A percentile compares a stretch with the other conserved stretches of the same genome.
phyloP scores from a whole-genome alignment of 92 coral and sea anemone genomes.

The Porites lobata region DNA sequence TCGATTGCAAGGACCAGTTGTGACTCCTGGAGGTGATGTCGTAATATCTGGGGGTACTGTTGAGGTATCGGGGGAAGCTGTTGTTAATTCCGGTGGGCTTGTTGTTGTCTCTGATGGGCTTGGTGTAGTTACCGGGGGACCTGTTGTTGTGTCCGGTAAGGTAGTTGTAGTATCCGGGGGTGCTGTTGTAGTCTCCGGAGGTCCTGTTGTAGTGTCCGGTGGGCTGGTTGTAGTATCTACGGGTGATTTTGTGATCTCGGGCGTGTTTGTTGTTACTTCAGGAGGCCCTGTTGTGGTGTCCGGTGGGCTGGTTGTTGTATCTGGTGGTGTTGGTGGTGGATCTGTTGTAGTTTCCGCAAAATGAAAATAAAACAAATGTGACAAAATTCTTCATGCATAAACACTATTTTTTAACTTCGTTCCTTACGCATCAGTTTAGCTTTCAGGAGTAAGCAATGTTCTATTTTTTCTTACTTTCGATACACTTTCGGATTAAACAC shows the following conservation, averaged over 20 bases:
- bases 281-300: not conserved
- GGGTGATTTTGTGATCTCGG: not conserved
- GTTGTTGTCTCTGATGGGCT: constrained; percentile 8
- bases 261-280: not conserved
- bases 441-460: too few species aligned
- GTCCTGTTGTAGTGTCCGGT: not conserved
- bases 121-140: not conserved
- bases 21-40: not conserved
- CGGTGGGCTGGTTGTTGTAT: too few species aligned
- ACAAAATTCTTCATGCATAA: not conserved
- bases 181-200: not conserved
- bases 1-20: not conserved
- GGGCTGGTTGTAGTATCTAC: not conserved
- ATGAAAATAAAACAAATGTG: not conserved
- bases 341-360: too few species aligned
- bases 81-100: not conserved
- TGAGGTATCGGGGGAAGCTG: not conserved
- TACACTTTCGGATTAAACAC: too few species aligned
- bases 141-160: not conserved
- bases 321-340: not conserved
- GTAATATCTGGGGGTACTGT: not conserved
- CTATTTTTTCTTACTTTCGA: too few species aligned
- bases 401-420: not conserved
- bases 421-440: not conserved
- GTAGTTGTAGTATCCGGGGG: not conserved